phyloP scores from a whole-genome alignment of 1,140 invertebrate genomes.

The Drosophila persimilis region DNA sequence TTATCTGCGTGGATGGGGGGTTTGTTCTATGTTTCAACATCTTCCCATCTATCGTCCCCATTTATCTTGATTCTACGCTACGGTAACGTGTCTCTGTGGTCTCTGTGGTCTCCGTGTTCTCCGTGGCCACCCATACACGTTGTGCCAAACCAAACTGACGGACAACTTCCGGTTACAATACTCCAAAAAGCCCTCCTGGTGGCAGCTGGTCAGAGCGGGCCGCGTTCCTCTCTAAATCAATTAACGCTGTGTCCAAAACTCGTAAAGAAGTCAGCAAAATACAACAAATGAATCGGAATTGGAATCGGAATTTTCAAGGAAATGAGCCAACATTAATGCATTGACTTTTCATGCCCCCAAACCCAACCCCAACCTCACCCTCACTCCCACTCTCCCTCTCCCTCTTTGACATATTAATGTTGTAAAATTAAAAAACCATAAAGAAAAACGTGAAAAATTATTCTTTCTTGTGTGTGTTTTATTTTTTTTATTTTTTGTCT shows the following conservation, averaged over 20 bases:
- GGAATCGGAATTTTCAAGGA: conserved; percentile 12
- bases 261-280: conserved; percentile 41
- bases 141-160: conserved; percentile 16
- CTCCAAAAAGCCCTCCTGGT: neutral
- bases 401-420: conserved; percentile 49
- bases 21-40: conserved; percentile 31
- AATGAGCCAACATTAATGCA: conserved; percentile 34
- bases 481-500: conserved; percentile 19
- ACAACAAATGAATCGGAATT: conserved; percentile 16
- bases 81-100: conserved; percentile 5
- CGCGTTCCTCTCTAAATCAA: conserved; percentile 42
- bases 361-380: neutral
- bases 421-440: conserved; percentile 66
- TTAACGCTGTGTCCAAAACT: conserved; percentile 30
- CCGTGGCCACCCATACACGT: conserved; percentile 14
- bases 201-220: conserved; percentile 12
- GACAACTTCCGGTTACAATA: conserved; percentile 41
- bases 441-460: conserved; percentile 60
- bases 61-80: conserved; percentile 21
- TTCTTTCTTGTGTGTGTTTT: conserved; percentile 27
- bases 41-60: conserved; percentile 19
- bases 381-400: neutral
- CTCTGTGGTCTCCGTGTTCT: conserved; percentile 20
- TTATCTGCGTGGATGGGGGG: conserved; percentile 27
- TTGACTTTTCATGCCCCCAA: neutral